Conservation (phyloP, 1,140 invertebrate species). For the Lutraria rhynchaena region DNA sequence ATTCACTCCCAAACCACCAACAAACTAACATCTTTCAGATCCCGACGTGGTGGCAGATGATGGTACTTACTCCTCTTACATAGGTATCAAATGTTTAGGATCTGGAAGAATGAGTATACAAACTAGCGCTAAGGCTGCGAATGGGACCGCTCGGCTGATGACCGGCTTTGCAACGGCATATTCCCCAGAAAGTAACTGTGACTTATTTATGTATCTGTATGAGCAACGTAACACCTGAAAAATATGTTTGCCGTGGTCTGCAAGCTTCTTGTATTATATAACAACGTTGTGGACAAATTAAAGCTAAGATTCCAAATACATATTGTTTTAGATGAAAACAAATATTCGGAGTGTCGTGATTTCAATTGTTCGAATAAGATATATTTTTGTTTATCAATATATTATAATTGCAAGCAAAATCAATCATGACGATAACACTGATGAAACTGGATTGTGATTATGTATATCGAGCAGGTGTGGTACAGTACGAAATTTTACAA, state of each 20-base stretch:
- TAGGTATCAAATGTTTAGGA: not conserved
- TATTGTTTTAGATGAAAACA: no score
- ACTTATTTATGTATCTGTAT: not conserved
- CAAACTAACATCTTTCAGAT: not conserved
- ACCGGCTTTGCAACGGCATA: not conserved
- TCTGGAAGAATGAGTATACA: constrained; percentile 3
- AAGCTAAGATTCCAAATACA: no score
- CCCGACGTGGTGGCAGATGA: not conserved
- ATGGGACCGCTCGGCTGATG: not conserved
- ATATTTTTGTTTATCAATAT: no score
- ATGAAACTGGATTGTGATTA: no score
- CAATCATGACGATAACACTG: no score
- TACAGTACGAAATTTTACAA: not conserved
- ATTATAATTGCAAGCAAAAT: not conserved
- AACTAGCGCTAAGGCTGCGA: not conserved
- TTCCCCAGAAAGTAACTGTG: not conserved
- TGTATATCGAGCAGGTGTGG: no score
- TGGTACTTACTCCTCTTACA: constrained; percentile 12
- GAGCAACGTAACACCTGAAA: not conserved
- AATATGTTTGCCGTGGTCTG: not conserved
- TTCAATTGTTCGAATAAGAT: no score
- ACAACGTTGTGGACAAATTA: no score
- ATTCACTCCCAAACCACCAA: not conserved
- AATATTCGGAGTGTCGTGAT: no score
- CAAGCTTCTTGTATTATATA: no score